Conservation (phyloP, 1,140 invertebrate species). For the Phortica variegata region DNA sequence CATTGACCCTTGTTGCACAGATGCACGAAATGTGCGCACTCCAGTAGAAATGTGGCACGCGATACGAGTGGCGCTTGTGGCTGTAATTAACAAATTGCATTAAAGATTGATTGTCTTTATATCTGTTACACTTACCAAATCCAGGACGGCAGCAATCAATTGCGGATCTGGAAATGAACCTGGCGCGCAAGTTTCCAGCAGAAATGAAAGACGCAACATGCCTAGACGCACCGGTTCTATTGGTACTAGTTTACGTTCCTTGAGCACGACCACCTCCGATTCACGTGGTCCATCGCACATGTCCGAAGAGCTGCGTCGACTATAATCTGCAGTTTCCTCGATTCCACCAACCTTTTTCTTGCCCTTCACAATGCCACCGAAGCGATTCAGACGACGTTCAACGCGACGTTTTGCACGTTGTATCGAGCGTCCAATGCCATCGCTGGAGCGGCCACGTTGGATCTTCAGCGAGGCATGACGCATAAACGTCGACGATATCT, state of each 20-base stretch:
- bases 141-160: conserved; percentile 90
- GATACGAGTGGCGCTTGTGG: conserved; percentile 90
- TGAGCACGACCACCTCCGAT: conserved; percentile 82
- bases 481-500: conserved; percentile 55
- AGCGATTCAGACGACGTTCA: conserved; percentile 78
- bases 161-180: conserved; percentile 94
- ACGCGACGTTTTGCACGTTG: conserved; percentile 79
- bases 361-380: conserved; percentile 67
- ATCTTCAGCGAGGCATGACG: conserved; percentile 57
- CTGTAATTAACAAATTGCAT: conserved; percentile 61
- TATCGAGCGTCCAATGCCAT: conserved; percentile 66
- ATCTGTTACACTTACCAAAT: conserved; percentile 71
- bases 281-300: conserved; percentile 74
- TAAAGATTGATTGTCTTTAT: neutral
- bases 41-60: conserved; percentile 85
- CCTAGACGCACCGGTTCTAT: conserved; percentile 74
- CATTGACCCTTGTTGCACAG: conserved; percentile 97
- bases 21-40: conserved; percentile 96
- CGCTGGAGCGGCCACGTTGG: conserved; percentile 51
- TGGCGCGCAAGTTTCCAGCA: conserved; percentile 93
- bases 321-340: conserved; percentile 81
- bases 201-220: conserved; percentile 80
- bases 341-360: conserved; percentile 84
- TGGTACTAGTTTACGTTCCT: conserved; percentile 79
- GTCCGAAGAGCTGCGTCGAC: conserved; percentile 79